Percentiles rank a stretch among this genome's conserved stretches.
phyloP scores from a whole-genome alignment of 1,140 invertebrate genomes.

The Vanessa atalanta region DNA sequence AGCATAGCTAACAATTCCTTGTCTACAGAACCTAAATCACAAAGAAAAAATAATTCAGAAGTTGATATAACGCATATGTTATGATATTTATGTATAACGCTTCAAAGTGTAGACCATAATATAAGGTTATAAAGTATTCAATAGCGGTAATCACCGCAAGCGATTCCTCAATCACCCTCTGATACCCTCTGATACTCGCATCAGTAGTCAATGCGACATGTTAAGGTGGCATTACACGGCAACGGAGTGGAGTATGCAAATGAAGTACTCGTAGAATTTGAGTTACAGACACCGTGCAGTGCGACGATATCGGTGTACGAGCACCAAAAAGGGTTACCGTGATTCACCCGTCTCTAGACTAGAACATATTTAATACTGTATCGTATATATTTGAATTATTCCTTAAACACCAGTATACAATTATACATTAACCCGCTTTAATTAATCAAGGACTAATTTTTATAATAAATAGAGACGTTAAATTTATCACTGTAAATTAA shows the following conservation, averaged over 20 bases:
- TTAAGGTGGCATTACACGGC: slow-evolving; percentile 51
- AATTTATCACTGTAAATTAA: no score
- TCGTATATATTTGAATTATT: slow-evolving; percentile 22
- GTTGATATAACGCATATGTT: no score
- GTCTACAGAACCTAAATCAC: no score
- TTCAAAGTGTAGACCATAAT: neutral
- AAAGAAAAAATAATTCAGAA: no score
- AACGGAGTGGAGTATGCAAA: slow-evolving; percentile 68
- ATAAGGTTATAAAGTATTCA: slow-evolving; percentile 1
- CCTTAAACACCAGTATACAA: slow-evolving; percentile 5
- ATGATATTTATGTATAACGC: neutral
- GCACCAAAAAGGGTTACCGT: slow-evolving; percentile 29
- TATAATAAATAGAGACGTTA: slow-evolving; percentile 6
- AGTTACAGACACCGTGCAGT: slow-evolving; percentile 47
- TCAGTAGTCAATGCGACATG: slow-evolving; percentile 49
- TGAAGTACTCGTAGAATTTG: slow-evolving; percentile 56
- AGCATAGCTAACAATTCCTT: no score
- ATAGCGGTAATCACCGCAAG: slow-evolving; percentile 24
- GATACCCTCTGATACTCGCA: no score
- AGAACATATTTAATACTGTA: neutral
- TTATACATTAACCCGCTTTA: slow-evolving; percentile 12
- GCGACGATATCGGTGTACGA: slow-evolving; percentile 50
- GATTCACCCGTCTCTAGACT: slow-evolving; percentile 15
- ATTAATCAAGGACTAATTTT: slow-evolving; percentile 18
- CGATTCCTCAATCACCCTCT: slow-evolving; percentile 32